A percentile compares a stretch with the other conserved stretches of the same genome.
These are phyloP conservation scores for Asbolus verrucosus DNA, from an alignment of 1,140 invertebrate genomes.

Conservation along the genomic window DNA sequence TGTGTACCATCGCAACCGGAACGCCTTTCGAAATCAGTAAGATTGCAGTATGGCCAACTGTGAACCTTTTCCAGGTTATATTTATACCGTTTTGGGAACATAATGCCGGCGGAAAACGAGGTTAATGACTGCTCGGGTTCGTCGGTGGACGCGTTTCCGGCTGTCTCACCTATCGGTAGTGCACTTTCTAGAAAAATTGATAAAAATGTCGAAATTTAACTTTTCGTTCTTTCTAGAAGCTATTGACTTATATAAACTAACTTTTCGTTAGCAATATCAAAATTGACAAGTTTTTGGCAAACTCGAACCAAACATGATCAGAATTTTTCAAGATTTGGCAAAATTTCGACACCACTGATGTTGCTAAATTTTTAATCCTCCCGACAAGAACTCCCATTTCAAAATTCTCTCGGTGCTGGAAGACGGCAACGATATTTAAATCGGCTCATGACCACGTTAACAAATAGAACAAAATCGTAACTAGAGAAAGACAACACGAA, in stretches of 20 bases:
- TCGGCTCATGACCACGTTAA: neutral
- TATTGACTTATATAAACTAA: too few relatives aligned
- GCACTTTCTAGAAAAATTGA: neutral
- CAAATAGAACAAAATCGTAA: constrained; percentile 27
- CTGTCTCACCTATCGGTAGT: too few relatives aligned
- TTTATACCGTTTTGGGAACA: constrained; percentile 39
- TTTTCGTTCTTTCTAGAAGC: too few relatives aligned
- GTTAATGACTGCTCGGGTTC: constrained; percentile 44
- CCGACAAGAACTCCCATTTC: too few relatives aligned
- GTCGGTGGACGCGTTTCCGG: constrained; percentile 13
- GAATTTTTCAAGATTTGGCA: too few relatives aligned
- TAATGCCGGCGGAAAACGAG: constrained; percentile 47
- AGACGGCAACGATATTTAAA: too few relatives aligned
- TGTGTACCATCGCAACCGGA: neutral
- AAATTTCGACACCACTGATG: too few relatives aligned
- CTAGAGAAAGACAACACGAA: neutral
- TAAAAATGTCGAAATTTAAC: too few relatives aligned
- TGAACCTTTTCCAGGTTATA: constrained; percentile 11
- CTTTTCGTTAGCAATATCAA: too few relatives aligned
- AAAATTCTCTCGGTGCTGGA: too few relatives aligned
- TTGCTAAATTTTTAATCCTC: neutral
- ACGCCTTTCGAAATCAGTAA: neutral
- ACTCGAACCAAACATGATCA: too few relatives aligned
- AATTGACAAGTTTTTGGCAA: too few relatives aligned
- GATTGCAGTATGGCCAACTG: constrained; percentile 15